Evolutionary conservation across 2,888 invertebrate species (phyloP).

Genomic region (Apodemia duryi): DNA sequence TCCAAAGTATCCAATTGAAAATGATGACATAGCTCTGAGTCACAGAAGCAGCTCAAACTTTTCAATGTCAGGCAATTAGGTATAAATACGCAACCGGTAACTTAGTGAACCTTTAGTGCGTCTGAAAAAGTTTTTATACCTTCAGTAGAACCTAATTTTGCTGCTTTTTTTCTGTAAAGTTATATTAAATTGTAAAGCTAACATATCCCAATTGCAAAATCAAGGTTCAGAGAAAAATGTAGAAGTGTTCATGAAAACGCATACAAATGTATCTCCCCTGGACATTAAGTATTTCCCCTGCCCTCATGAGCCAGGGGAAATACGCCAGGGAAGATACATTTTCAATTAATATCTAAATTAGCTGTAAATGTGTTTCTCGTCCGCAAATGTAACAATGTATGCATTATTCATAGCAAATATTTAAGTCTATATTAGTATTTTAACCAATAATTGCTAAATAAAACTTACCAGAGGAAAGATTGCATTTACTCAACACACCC

Average conservation of each 20-base stretch:
- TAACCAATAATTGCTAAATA: constrained; percentile 23
- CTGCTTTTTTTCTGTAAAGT: constrained; percentile 21
- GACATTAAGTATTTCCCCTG: constrained; percentile 23
- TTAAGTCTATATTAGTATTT: constrained; percentile 22
- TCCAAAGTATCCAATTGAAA: constrained; percentile 20
- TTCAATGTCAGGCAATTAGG: constrained; percentile 24
- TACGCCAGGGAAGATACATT: constrained; percentile 22
- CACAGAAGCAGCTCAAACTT: constrained; percentile 27
- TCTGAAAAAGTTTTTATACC: constrained; percentile 21
- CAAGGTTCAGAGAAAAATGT: constrained; percentile 5
- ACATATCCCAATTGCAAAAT: constrained; percentile 15
- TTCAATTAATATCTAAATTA: constrained; percentile 28
- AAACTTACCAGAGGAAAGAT: constrained; percentile 27
- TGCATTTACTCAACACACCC: constrained; percentile 23
- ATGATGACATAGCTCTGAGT: constrained; percentile 22
- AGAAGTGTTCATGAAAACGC: constrained; percentile 18
- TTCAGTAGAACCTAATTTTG: constrained; percentile 16
- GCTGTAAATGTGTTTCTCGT: constrained; percentile 27
- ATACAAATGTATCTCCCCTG: constrained; percentile 19
- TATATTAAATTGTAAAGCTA: constrained; percentile 19
- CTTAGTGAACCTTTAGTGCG: constrained; percentile 25
- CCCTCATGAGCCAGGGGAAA: constrained; percentile 22
- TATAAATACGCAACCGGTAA: constrained; percentile 20
- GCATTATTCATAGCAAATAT: constrained; percentile 25
- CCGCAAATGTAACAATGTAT: constrained; percentile 25